Conservation (phyloP, 2,113 vertebrate species). For the Pomatorhinus ruficollis region DNA sequence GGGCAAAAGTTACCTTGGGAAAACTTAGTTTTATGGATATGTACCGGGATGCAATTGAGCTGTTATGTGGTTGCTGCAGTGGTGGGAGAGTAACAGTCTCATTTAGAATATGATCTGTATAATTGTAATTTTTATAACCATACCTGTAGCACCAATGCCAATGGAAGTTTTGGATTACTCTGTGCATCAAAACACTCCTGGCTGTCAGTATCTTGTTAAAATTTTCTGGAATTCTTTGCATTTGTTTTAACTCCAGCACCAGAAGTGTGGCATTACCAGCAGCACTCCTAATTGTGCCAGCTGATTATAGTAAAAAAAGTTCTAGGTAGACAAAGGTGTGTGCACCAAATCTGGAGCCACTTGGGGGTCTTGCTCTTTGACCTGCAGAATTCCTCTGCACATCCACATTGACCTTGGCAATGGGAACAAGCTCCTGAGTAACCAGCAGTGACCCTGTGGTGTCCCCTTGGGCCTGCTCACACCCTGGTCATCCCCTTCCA, state of each 20-base stretch:
- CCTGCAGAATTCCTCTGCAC: neutral
- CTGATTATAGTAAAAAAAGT: neutral
- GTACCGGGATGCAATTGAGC: neutral
- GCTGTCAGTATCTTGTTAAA: neutral
- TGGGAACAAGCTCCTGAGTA: neutral
- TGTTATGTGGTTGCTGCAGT: neutral
- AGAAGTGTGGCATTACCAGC: neutral
- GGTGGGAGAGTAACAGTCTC: neutral
- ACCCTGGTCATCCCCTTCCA: neutral
- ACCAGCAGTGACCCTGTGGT: neutral
- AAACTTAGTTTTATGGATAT: neutral
- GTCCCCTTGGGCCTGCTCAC: neutral
- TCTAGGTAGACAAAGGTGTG: neutral
- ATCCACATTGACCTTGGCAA: fast-evolving
- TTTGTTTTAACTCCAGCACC: neutral
- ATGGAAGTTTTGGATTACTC: neutral
- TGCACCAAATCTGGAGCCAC: neutral
- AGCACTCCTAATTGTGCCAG: neutral
- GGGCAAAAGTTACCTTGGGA: neutral
- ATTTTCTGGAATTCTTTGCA: neutral
- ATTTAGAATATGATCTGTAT: neutral
- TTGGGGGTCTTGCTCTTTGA: neutral
- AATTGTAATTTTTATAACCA: neutral
- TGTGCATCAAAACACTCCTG: neutral
- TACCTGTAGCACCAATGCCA: neutral